phyloP scores from a whole-genome alignment of 2,113 vertebrate species.

The Heliornis fulica region DNA sequence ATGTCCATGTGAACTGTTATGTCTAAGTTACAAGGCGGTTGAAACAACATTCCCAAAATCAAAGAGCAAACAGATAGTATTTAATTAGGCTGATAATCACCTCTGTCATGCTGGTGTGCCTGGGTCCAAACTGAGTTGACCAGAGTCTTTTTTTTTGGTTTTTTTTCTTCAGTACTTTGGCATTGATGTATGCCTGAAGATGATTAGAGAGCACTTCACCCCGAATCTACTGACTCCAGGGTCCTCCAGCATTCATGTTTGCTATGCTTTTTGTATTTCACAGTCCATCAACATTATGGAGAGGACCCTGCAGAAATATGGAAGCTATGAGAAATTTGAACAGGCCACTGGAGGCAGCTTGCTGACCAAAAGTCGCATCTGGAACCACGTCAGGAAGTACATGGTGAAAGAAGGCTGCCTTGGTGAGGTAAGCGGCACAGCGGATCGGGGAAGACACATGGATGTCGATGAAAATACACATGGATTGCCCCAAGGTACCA shows the following conservation, averaged over 20 bases:
- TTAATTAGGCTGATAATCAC: background rate
- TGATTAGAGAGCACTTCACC: background rate
- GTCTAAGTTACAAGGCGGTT: background rate
- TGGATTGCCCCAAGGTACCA: background rate
- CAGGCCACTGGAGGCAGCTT: constrained; percentile 88
- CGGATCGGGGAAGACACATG: background rate
- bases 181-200: background rate
- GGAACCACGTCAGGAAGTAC: constrained; percentile 88
- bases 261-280: background rate
- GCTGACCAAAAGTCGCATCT: constrained; percentile 85
- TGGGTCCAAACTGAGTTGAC: background rate
- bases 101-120: background rate
- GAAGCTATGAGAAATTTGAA: constrained; percentile 91
- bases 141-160: background rate
- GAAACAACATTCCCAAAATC: background rate
- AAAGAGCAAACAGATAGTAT: background rate
- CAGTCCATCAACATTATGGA: constrained; percentile 91
- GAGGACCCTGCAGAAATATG: constrained; percentile 85
- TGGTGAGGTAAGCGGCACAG: constrained; percentile 81
- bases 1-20: background rate
- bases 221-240: background rate
- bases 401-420: constrained; percentile 93
- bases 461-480: background rate
- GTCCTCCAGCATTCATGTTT: background rate
- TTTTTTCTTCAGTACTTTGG: background rate